Evolutionary conservation across 2,113 vertebrate species (phyloP).

Genomic region (Atrichornis clamosus): DNA sequence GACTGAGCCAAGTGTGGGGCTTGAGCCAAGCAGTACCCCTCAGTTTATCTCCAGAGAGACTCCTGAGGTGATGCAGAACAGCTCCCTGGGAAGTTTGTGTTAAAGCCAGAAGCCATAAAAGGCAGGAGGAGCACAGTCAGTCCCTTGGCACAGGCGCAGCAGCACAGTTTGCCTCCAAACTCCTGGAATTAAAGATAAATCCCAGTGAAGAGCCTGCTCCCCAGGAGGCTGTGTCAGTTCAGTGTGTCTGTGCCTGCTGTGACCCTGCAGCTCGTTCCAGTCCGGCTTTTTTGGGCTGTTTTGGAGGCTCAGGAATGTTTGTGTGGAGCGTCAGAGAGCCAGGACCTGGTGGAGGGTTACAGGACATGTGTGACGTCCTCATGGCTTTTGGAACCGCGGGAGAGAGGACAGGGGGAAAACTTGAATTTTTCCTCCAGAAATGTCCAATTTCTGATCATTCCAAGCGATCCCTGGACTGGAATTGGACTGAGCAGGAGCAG

Average conservation of each 20-base stretch:
- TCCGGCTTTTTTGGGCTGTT: neutral
- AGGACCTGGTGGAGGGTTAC: fast-evolving
- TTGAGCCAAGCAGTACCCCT: neutral
- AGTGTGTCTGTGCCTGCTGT: neutral
- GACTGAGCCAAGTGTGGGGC: too few relatives aligned
- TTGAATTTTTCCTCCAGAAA: neutral
- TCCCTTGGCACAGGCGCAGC: neutral
- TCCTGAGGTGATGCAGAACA: neutral
- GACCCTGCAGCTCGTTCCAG: fast-evolving
- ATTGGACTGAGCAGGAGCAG: neutral
- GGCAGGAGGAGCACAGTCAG: neutral
- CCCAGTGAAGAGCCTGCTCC: neutral
- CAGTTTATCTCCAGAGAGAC: neutral
- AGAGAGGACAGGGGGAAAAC: too few relatives aligned
- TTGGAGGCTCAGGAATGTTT: fast-evolving
- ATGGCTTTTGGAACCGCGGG: neutral
- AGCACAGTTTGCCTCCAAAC: neutral
- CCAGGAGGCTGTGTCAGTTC: neutral
- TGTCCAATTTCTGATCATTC: neutral
- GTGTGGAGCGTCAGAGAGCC: neutral
- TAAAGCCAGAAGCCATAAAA: neutral
- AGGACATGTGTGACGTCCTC: fast-evolving
- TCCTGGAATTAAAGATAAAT: neutral
- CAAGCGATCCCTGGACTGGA: neutral
- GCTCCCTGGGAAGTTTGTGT: neutral